phyloP scores from a whole-genome alignment of 2,797 vertebrate genomes.

The Graptemys geographica region DNA sequence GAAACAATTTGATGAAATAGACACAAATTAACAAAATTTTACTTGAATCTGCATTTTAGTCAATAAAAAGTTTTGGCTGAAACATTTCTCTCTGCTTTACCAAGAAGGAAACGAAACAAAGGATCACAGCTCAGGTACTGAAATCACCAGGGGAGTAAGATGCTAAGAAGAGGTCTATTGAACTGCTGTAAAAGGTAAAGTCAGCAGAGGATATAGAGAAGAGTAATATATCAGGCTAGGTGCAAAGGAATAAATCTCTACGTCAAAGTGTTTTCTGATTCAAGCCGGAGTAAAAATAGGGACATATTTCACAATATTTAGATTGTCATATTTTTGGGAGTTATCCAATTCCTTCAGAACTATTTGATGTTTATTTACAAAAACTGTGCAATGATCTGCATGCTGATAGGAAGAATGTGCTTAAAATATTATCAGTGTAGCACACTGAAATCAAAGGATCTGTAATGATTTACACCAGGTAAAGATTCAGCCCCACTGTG shows the following conservation, averaged over 20 bases:
- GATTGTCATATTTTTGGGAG: background rate
- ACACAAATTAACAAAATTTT: background rate
- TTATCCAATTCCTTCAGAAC: background rate
- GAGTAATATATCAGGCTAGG: background rate
- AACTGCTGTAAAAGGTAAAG: background rate
- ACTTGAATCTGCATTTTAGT: background rate
- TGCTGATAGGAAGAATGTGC: background rate
- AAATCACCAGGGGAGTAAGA: background rate
- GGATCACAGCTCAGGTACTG: background rate
- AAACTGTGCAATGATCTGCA: background rate
- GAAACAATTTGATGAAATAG: background rate
- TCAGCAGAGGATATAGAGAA: background rate
- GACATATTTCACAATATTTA: background rate
- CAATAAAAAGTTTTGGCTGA: background rate
- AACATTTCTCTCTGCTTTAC: background rate
- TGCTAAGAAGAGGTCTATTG: accelerated
- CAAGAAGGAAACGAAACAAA: background rate
- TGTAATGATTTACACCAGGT: background rate
- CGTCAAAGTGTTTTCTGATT: background rate
- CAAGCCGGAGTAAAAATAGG: background rate
- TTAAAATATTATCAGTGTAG: background rate
- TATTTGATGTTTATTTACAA: background rate
- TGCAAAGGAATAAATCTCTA: background rate
- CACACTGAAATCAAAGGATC: background rate
- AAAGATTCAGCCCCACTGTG: background rate